Percentiles rank a stretch among this genome's conserved stretches.
These are phyloP conservation scores for Galbula dea DNA, from an alignment of 2,113 vertebrate genomes.

Conservation along the genomic window DNA sequence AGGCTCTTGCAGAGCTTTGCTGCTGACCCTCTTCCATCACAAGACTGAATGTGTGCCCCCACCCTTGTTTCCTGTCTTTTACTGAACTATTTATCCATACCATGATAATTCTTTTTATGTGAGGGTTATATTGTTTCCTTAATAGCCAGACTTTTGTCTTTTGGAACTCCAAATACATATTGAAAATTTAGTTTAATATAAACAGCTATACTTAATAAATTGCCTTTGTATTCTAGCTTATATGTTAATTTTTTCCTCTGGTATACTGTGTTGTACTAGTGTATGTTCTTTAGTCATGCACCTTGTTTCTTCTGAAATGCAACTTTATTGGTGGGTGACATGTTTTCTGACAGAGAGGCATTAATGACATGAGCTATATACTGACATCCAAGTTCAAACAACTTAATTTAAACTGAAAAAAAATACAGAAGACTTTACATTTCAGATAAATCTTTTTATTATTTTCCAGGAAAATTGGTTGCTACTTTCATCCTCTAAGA, in stretches of 20 bases:
- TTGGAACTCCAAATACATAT: background rate
- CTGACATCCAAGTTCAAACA: background rate
- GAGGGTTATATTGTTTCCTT: background rate
- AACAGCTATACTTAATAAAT: background rate
- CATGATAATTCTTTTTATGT: background rate
- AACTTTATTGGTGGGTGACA: background rate
- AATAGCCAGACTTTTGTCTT: background rate
- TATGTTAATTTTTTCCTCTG: background rate
- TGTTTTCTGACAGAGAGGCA: background rate
- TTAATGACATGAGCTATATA: background rate
- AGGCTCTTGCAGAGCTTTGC: background rate
- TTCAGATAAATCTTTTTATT: background rate
- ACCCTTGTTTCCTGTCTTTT: background rate
- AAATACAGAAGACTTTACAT: background rate
- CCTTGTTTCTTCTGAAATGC: background rate
- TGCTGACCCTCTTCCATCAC: background rate
- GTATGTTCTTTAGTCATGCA: background rate
- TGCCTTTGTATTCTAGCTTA: background rate
- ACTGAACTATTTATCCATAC: background rate
- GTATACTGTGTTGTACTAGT: background rate
- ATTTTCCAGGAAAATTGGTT: background rate
- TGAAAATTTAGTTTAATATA: background rate
- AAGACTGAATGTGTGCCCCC: fast-evolving
- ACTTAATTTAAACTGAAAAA: background rate
- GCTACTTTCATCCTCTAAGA: background rate